Percentiles rank a stretch among this genome's conserved stretches.
Conservation (phyloP, 2,113 vertebrate genomes). For the Hystrix brachyura region DNA sequence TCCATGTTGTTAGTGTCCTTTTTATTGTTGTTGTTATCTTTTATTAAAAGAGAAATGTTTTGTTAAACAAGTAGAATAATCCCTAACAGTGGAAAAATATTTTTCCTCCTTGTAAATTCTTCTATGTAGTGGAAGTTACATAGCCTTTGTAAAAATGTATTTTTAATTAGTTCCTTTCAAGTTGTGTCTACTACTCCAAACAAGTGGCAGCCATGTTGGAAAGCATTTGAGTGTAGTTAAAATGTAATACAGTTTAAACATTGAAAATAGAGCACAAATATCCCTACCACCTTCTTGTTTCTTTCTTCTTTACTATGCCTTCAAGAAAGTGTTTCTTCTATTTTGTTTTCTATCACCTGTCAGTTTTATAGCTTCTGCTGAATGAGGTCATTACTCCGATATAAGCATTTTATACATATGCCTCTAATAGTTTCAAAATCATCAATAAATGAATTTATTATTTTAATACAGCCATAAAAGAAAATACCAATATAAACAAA, state of each 20-base stretch:
- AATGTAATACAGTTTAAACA: constrained; percentile 26
- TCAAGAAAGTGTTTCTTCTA: constrained; percentile 25
- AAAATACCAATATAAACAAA: constrained; percentile 53
- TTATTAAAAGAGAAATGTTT: background rate
- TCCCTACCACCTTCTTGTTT: background rate
- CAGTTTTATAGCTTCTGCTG: constrained; percentile 59
- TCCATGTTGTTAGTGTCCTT: background rate
- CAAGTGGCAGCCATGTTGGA: constrained; percentile 71
- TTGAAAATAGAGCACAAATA: constrained; percentile 20
- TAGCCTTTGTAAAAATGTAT: constrained; percentile 33
- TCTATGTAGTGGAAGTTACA: constrained; percentile 29
- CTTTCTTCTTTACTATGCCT: constrained; percentile 39
- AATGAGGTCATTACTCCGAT: constrained; percentile 71
- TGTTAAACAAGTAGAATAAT: constrained; percentile 49
- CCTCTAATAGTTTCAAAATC: constrained; percentile 51
- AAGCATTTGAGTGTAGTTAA: constrained; percentile 62
- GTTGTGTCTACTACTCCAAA: constrained; percentile 18
- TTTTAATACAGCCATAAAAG: constrained; percentile 43
- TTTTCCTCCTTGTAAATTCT: constrained; percentile 41
- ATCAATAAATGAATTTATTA: constrained; percentile 49
- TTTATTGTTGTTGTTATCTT: background rate
- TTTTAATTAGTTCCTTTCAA: constrained; percentile 68
- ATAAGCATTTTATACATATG: constrained; percentile 63
- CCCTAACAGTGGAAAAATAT: background rate
- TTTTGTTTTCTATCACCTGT: constrained; percentile 42